phyloP scores from a whole-genome alignment of 2,113 vertebrate species.

The Sander vitreus region DNA sequence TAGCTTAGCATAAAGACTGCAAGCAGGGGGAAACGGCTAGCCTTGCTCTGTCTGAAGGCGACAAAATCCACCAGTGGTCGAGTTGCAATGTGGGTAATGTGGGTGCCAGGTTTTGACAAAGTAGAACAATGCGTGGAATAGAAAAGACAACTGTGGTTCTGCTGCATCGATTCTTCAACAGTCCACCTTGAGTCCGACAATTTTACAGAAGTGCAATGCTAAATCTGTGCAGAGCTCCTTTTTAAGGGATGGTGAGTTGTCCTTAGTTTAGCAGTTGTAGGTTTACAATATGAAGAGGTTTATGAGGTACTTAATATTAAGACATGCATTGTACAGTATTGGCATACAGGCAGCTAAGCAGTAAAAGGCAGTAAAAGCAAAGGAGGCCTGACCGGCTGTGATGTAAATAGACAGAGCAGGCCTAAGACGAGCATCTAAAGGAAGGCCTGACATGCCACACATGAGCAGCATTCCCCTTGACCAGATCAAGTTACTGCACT shows the following conservation, averaged over 20 bases:
- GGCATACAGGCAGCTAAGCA: background rate
- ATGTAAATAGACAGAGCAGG: slow-evolving; percentile 71
- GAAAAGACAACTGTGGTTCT: background rate
- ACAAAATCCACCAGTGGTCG: too few species aligned
- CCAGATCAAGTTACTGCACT: slow-evolving; percentile 54
- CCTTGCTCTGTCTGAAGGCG: background rate
- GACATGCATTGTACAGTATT: slow-evolving; percentile 15
- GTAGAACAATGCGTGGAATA: too few species aligned
- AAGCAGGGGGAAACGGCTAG: background rate
- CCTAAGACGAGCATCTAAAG: slow-evolving; percentile 58
- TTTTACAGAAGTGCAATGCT: background rate
- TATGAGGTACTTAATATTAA: background rate
- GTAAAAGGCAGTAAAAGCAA: slow-evolving; percentile 49
- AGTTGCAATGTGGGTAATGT: background rate
- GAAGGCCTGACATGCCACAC: slow-evolving; percentile 68
- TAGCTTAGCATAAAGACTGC: background rate
- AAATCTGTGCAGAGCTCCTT: background rate
- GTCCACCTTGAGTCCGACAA: background rate
- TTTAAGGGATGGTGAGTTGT: background rate
- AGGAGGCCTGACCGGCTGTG: slow-evolving; percentile 30
- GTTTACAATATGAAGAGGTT: background rate
- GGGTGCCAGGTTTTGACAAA: background rate
- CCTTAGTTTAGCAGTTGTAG: background rate
- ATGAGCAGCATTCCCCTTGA: slow-evolving; percentile 65
- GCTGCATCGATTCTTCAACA: background rate